Evolutionary conservation across 2,797 vertebrate species (phyloP), one percentile per base, ranked within the genome.

Genomic region (Enteromius viviparus): DNA sequence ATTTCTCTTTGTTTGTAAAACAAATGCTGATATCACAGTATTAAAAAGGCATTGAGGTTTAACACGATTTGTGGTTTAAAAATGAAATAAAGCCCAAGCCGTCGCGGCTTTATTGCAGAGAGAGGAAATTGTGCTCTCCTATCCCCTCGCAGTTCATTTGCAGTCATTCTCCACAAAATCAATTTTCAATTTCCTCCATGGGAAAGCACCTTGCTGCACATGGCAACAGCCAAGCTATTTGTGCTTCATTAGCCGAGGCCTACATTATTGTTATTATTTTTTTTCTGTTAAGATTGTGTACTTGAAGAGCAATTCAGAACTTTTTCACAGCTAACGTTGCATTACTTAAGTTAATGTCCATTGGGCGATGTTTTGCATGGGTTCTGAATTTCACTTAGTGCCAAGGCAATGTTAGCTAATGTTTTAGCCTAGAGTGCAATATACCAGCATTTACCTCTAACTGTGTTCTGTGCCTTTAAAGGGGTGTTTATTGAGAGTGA

Each of bases 171-270:
- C 79, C 64, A 77, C 76, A 85, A 85, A 81, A 85, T 85, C 79
- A 85, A 81, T 85, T 85, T 85, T 85, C 74, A 85, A 77, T 85
- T 81, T 85, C 79, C 74, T 72, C 84, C 37, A 65, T 81, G 66
- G 65, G 72, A 69, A 68, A 76, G 34, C 72, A 77, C 65, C 78
- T 77, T 42, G 81, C 47, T 77, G 42, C n/a, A 70, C 15, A 1
- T 2, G 1, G 45, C 51, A 76, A 53, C 40, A 68, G 60, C 71
- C 55, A 47, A 49, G 51, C 78, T 62, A 51, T 49, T 29, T 55
- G 72, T 23, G 74, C 74, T 72, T 80, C 79, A 77, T 85, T 81
- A 77, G 55, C 66, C 64, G 37, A 26, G 15, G 40, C 32, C 19
- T 45, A 29, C 76, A 55, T 81, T 77, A 4, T 40, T 64, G 19